Evolutionary conservation across 2,113 vertebrate species (phyloP).

Genomic region (Caracal caracal): DNA sequence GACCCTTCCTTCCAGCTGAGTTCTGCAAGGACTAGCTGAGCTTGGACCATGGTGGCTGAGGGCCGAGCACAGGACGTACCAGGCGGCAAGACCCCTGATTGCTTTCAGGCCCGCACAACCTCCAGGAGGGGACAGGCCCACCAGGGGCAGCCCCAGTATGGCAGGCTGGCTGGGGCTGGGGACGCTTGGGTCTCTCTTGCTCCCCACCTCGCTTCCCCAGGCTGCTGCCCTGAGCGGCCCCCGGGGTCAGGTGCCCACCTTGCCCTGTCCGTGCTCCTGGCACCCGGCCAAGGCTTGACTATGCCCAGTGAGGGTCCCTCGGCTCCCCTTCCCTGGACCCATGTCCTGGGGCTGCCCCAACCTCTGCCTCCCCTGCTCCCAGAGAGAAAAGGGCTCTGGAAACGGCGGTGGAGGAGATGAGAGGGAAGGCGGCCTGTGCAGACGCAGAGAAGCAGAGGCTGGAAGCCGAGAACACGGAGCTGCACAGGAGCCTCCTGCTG

Average conservation of each 20-base stretch:
- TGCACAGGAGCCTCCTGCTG: constrained; percentile 84
- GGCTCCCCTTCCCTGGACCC: background rate
- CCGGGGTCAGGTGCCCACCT: background rate
- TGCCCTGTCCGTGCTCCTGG: background rate
- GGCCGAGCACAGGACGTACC: rapidly evolving
- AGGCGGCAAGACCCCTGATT: rapidly evolving
- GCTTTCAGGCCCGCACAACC: background rate
- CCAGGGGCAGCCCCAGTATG: background rate
- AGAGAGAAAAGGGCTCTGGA: constrained; percentile 88
- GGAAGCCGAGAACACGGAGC: constrained; percentile 80
- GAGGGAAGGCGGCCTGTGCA: constrained; percentile 79
- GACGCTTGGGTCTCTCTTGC: rapidly evolving
- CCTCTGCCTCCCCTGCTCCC: background rate
- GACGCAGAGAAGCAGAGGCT: constrained; percentile 82
- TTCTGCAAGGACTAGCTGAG: no score
- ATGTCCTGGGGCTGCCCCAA: background rate
- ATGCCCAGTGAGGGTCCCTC: background rate
- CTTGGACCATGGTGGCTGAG: background rate
- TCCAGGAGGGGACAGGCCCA: rapidly evolving
- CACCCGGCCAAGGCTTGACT: rapidly evolving
- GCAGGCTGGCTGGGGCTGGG: background rate
- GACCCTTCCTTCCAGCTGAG: background rate
- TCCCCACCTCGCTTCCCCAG: background rate
- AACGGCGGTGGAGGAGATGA: constrained; percentile 77
- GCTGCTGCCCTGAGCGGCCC: rapidly evolving